phyloP scores from a whole-genome alignment of 2,797 vertebrate genomes.

The Chaetophractus vellerosus region DNA sequence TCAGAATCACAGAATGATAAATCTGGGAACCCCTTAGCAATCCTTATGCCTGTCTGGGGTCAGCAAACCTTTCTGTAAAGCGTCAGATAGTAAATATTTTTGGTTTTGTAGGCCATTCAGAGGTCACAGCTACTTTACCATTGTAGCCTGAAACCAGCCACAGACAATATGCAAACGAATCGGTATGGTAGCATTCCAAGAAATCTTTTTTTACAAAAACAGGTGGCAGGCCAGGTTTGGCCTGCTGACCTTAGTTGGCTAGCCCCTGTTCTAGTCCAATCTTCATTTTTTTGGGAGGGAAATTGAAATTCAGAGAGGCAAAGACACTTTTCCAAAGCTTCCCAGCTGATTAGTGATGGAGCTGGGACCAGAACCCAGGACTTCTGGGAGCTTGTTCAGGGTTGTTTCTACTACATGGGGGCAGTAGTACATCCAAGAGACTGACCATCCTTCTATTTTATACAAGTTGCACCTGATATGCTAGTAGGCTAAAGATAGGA shows the following conservation, averaged over 20 bases:
- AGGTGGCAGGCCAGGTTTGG: background rate
- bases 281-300: background rate
- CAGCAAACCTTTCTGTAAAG: background rate
- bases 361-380: too few relatives aligned
- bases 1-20: background rate
- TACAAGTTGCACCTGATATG: background rate
- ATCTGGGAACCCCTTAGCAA: background rate
- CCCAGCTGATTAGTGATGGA: background rate
- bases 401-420: background rate
- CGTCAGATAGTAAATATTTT: background rate
- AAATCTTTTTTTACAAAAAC: constrained; percentile 33
- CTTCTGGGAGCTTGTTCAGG: accelerated
- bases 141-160: background rate
- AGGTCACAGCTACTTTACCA: background rate
- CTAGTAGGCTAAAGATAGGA: background rate
- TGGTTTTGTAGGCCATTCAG: background rate
- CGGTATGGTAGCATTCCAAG: background rate
- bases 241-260: background rate
- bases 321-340: background rate
- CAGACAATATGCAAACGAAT: background rate
- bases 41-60: background rate
- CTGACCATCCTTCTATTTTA: background rate
- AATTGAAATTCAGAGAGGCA: background rate
- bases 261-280: background rate
- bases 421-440: background rate